Evolutionary conservation across 2,888 invertebrate genomes (phyloP).

Genomic region (Coleophora deauratella): DNA sequence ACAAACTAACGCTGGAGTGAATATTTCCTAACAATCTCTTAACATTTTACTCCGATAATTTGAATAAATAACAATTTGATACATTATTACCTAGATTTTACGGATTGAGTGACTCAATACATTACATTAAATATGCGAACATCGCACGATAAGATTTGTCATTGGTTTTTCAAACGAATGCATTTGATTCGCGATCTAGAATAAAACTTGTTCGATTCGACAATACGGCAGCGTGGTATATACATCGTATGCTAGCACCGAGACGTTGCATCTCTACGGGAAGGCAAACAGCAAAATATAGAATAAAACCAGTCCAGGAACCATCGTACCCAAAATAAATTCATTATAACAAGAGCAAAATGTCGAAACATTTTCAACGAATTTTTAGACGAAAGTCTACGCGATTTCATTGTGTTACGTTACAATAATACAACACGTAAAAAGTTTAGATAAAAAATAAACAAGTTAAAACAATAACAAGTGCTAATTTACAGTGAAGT

Average conservation of each 20-base stretch:
- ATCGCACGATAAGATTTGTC: too few species aligned
- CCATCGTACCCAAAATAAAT: slow-evolving; percentile 31
- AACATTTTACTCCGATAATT: too few species aligned
- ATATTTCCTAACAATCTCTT: too few species aligned
- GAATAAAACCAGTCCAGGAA: slow-evolving; percentile 18
- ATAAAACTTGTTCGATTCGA: too few species aligned
- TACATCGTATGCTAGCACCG: slow-evolving; percentile 15
- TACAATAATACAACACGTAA: slow-evolving; percentile 21
- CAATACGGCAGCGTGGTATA: too few species aligned
- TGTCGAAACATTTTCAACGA: slow-evolving; percentile 25
- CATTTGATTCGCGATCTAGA: too few species aligned
- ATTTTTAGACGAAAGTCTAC: slow-evolving; percentile 28
- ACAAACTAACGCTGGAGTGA: too few species aligned
- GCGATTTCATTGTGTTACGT: slow-evolving; percentile 31
- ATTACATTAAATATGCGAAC: too few species aligned
- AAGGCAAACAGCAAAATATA: slow-evolving; percentile 19
- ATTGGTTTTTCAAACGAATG: too few species aligned
- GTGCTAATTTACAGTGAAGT: slow-evolving; percentile 35
- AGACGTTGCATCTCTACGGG: slow-evolving; percentile 13
- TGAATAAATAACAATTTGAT: too few species aligned
- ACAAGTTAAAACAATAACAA: slow-evolving; percentile 40
- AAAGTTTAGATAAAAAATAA: slow-evolving; percentile 35
- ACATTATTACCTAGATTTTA: too few species aligned
- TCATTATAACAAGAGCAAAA: slow-evolving; percentile 29
- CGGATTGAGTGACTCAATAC: too few species aligned